phyloP scores from a whole-genome alignment of 2,113 vertebrate genomes.

The Tringa solitaria region DNA sequence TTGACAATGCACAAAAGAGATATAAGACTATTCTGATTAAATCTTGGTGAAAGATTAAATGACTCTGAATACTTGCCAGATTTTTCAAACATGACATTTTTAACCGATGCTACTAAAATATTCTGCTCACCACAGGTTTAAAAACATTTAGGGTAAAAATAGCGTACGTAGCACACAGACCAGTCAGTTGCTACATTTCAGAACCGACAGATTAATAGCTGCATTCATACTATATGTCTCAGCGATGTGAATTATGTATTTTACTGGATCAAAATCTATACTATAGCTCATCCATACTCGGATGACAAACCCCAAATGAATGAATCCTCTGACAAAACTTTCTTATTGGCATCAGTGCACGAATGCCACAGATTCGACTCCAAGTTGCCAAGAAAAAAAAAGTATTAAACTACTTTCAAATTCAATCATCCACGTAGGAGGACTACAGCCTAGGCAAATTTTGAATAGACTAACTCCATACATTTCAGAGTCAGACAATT shows the following conservation, averaged over 20 bases:
- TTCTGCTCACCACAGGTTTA: conserved; percentile 8
- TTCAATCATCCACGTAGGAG: neutral
- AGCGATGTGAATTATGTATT: neutral
- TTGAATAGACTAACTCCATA: neutral
- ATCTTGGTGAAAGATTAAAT: conserved; percentile 76
- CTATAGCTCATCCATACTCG: neutral
- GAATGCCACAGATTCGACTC: neutral
- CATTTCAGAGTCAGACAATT: neutral
- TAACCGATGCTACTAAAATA: conserved; percentile 49
- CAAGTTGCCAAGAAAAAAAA: neutral
- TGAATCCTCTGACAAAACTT: neutral
- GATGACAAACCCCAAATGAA: neutral
- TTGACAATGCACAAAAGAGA: conserved; percentile 77
- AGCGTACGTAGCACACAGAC: neutral
- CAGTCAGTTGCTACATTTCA: neutral
- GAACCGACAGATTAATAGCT: neutral
- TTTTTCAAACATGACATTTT: conserved; percentile 61
- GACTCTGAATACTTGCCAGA: conserved; percentile 66
- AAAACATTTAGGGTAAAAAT: neutral
- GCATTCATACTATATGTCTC: neutral
- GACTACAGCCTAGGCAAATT: neutral
- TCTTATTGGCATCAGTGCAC: neutral
- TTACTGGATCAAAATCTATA: neutral
- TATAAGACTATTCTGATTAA: conserved; percentile 76
- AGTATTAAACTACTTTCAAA: neutral